Evolutionary conservation across 1,140 invertebrate species (phyloP).

Genomic region (Macrosteles quadrilineatus): DNA sequence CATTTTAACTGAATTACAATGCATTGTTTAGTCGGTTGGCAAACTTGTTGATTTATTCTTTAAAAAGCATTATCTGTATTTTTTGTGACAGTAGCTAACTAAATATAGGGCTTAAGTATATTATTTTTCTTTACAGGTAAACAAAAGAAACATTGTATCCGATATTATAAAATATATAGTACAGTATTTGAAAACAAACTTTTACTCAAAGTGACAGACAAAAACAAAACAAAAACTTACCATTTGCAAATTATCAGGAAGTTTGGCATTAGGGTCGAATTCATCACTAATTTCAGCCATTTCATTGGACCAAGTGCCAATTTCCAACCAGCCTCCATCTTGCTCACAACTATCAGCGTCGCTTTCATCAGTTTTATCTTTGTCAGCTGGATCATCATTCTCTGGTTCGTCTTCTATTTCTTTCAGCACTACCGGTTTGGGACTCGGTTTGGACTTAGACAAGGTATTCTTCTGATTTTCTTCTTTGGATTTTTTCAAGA

Average conservation of each 20-base stretch:
- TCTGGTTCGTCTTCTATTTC: conserved; percentile 43
- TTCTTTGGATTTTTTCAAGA: conserved; percentile 67
- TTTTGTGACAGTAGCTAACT: too few relatives aligned
- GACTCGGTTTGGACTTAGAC: conserved; percentile 25
- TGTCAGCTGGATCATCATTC: conserved; percentile 44
- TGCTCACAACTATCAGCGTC: conserved; percentile 53
- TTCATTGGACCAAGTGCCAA: conserved; percentile 90
- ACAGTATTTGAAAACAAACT: too few relatives aligned
- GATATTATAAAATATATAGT: too few relatives aligned
- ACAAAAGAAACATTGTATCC: too few relatives aligned
- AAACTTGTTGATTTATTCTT: too few relatives aligned
- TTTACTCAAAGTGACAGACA: too few relatives aligned
- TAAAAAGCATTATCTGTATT: too few relatives aligned
- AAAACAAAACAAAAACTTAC: conserved; percentile 30
- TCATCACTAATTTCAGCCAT: conserved; percentile 56
- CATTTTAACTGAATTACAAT: too few relatives aligned
- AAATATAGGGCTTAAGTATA: too few relatives aligned
- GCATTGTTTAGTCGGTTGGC: too few relatives aligned
- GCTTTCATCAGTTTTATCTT: conserved; percentile 30
- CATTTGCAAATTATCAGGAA: conserved; percentile 51
- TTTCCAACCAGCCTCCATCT: conserved; percentile 62
- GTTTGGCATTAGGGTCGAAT: conserved; percentile 47
- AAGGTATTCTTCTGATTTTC: conserved; percentile 43
- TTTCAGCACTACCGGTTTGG: conserved; percentile 32
- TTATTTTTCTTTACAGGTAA: too few relatives aligned